Evolutionary conservation across 2,113 vertebrate genomes (phyloP).

Genomic region (Platysternon megacephalum): DNA sequence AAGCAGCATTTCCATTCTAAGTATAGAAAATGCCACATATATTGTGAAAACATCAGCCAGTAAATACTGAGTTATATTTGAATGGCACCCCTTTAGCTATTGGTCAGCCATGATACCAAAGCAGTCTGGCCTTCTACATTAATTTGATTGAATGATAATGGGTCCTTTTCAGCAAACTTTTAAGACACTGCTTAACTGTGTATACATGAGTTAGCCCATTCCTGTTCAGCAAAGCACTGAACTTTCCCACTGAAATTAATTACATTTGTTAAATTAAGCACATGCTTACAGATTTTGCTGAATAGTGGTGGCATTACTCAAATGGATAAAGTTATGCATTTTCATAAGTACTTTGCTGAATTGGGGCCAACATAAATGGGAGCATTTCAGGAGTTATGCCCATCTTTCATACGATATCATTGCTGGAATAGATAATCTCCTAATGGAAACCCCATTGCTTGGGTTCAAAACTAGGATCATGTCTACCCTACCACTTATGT

Average conservation of each 20-base stretch:
- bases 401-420: neutral
- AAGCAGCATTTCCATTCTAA: neutral
- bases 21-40: neutral
- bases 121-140: neutral
- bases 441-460: neutral
- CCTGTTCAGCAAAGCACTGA: neutral
- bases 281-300: neutral
- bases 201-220: neutral
- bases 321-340: neutral
- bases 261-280: rapidly evolving
- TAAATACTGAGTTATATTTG: neutral
- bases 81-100: rapidly evolving
- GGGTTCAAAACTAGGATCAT: neutral
- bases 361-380: neutral
- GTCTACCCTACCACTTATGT: too few relatives aligned
- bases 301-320: rapidly evolving
- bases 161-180: neutral
- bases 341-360: rapidly evolving
- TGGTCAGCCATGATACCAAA: neutral
- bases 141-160: neutral
- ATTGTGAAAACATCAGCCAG: neutral
- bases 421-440: neutral
- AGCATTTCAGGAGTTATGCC: neutral
- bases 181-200: neutral
- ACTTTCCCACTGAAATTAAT: neutral